Evolutionary conservation across 2,888 invertebrate species (phyloP), one percentile per base, ranked within the genome.

Genomic region (Pogonocherus hispidulus): DNA sequence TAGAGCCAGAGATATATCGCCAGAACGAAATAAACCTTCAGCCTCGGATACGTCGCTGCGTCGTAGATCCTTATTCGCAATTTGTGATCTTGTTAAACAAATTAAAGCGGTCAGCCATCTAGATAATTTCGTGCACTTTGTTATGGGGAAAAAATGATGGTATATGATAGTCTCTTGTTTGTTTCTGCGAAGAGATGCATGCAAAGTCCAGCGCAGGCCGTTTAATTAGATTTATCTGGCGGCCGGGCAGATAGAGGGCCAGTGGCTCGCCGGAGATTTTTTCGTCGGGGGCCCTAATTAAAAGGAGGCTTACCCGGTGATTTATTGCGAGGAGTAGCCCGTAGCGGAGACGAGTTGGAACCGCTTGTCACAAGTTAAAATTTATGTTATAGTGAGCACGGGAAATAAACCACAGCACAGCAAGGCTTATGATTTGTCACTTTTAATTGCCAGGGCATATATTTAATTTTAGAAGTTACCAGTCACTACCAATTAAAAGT

Each of bases 141-240:
- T 77, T 76, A 69, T 70, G 64, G 51, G 69, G 66, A 76, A 79
- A 78, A 72, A 78, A 73, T 75, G 67, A 76, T 76, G 65, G 71
- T 79, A 78, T 78, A 79, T 78, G 76, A 79, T 76, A 72, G 71
- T 74, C 75, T 67, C 71, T 75, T 76, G 74, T 78, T 72, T 74
- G 77, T 74, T 79, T 79, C 79, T 75, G 47, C 71, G 79, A 79
- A 79, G 73, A 72, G 74, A 69, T 59, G 74, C 78, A 78, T 76
- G 76, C 75, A 68, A 77, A 75, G 69, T 57, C 59, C 41, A 63
- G 37, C 51, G 63, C 66, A 54, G 69, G 76, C 76, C 69, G 73
- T 75, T 80, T 80, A 81, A 81, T 81, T 81, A 81, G 81, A 81
- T 81, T 81, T 81, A 81, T 80, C 74, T 74, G 75, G 76, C 74